Evolutionary conservation across 37 sponge, comb jelly and placozoan species (phyloP), one percentile per base, ranked within the genome.

Genomic region (Bolinopsis microptera): DNA sequence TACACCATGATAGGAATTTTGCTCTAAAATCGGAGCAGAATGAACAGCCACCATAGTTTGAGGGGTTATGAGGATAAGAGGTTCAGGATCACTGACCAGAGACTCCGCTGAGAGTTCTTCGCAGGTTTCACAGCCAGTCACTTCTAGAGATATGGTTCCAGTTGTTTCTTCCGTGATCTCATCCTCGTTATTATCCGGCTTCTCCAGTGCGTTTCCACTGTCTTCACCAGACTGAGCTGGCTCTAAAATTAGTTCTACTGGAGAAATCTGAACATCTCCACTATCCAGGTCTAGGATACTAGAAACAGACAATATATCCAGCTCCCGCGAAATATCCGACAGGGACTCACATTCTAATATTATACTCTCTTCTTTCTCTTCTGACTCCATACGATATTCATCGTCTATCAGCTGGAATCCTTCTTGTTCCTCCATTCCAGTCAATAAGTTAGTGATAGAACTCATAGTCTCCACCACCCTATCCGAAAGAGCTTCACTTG

Each of bases 51-150:
- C 13, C 61, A 48, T 48, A 13, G 13, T 13, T 13, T 48, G 61
- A 18, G 61, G 61, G 5, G 61, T 48, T 18, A 48, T 48, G 13
- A 48, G 13, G 61, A 48, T 13, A 13, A 13, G 13, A 48, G 61
- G 61, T 48, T 48, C 61, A 23, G 75, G 75, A 72, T 30, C 26
- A 72, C 75, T 72, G 26, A 28, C 26, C 26, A 30, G 27, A 28
- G 75, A 72, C 26, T 28, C 31, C 13, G 31, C 75, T 72, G 75
- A 72, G 2, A 72, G 27, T n/a, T 72, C 75, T n/a, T 72, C 75
- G 31, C 75, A 72, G 31, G 75, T 72, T 28, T 72, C 75, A 72
- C 75, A 72, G 5, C 75, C 75, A 8, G 75, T 72, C 13, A 48
- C 13, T 13, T 48, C 61, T 5, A 18, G 61, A 13, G 61, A 48